Percentiles rank a stretch among this genome's conserved stretches.
These are phyloP conservation scores for Idaea aversata DNA, from an alignment of 2,888 invertebrate species.

Conservation along the genomic window DNA sequence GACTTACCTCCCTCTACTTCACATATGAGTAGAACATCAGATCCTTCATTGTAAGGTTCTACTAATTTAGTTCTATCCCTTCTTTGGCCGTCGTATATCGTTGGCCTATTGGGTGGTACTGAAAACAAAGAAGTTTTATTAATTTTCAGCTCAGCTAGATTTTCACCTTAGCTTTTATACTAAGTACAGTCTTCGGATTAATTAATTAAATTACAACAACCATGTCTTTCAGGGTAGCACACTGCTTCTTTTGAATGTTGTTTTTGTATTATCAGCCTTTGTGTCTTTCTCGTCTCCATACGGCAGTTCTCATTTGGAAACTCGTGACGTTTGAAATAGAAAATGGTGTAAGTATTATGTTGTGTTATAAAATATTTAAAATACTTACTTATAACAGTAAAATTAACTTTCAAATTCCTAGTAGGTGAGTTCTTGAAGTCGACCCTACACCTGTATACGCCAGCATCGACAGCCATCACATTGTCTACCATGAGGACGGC, in stretches of 20 bases:
- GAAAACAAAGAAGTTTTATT: slow-evolving; percentile 49
- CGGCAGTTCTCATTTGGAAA: not conserved
- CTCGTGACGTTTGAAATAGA: no score
- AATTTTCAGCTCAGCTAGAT: no score
- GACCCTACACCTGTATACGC: slow-evolving; percentile 92
- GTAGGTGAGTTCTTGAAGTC: slow-evolving; percentile 95
- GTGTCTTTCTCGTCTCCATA: no score
- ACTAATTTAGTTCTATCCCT: slow-evolving; percentile 87
- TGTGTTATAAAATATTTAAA: slow-evolving; percentile 1
- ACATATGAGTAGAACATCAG: slow-evolving; percentile 89
- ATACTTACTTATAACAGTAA: slow-evolving; percentile 94
- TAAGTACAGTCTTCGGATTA: no score
- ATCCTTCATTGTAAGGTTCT: slow-evolving; percentile 92
- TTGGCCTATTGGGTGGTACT: slow-evolving; percentile 91
- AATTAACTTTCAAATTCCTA: slow-evolving; percentile 92
- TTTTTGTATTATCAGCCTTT: no score
- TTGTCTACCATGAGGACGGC: slow-evolving; percentile 89
- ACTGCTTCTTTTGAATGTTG: no score
- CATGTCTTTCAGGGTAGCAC: no score
- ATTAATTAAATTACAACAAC: no score
- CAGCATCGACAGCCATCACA: slow-evolving; percentile 88
- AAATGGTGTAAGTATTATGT: not conserved
- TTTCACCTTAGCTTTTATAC: no score
- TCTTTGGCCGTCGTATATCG: slow-evolving; percentile 89
- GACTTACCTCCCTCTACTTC: slow-evolving; percentile 89